phyloP scores from a whole-genome alignment of 2,888 invertebrate species.

The Drosophila anomelani region DNA sequence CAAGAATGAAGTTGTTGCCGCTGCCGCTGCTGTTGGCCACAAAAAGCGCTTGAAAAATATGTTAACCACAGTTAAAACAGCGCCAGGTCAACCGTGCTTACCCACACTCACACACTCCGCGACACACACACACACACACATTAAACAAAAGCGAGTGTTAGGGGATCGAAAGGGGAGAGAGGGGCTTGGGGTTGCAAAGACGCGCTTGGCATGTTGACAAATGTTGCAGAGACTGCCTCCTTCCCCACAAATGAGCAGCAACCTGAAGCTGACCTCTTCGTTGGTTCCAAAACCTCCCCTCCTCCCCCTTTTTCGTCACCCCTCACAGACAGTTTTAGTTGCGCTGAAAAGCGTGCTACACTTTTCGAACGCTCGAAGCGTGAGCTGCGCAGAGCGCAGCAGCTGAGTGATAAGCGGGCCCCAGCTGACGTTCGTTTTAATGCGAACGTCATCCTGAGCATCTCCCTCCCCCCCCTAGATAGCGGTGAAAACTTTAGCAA shows the following conservation, averaged over 20 bases:
- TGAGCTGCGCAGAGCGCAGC: slow-evolving; percentile 47
- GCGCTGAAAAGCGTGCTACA: slow-evolving; percentile 73
- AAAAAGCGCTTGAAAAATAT: slow-evolving; percentile 80
- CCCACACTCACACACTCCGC: slow-evolving; percentile 36
- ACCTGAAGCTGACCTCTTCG: slow-evolving; percentile 66
- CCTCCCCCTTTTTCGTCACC: slow-evolving; percentile 12
- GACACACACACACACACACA: slow-evolving; percentile 22
- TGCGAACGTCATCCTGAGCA: slow-evolving; percentile 67
- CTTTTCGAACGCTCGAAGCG: slow-evolving; percentile 68
- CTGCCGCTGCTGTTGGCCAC: slow-evolving; percentile 71
- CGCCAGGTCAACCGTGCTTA: slow-evolving; percentile 51
- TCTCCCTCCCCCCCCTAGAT: slow-evolving; percentile 2
- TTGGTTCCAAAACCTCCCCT: neutral
- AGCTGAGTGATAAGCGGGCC: slow-evolving; percentile 50
- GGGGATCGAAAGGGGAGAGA: slow-evolving; percentile 32
- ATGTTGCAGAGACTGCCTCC: slow-evolving; percentile 61
- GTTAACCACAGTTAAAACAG: slow-evolving; percentile 79
- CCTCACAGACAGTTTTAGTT: slow-evolving; percentile 63
- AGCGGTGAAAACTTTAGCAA: slow-evolving; percentile 56
- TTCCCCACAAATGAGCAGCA: slow-evolving; percentile 74
- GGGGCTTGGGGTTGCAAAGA: slow-evolving; percentile 41
- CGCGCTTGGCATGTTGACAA: slow-evolving; percentile 79
- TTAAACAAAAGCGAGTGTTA: slow-evolving; percentile 31
- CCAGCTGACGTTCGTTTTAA: slow-evolving; percentile 75
- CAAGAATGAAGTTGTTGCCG: slow-evolving; percentile 80